Conservation (phyloP, 2,113 vertebrate species). For the Mormyrus iriodes region DNA sequence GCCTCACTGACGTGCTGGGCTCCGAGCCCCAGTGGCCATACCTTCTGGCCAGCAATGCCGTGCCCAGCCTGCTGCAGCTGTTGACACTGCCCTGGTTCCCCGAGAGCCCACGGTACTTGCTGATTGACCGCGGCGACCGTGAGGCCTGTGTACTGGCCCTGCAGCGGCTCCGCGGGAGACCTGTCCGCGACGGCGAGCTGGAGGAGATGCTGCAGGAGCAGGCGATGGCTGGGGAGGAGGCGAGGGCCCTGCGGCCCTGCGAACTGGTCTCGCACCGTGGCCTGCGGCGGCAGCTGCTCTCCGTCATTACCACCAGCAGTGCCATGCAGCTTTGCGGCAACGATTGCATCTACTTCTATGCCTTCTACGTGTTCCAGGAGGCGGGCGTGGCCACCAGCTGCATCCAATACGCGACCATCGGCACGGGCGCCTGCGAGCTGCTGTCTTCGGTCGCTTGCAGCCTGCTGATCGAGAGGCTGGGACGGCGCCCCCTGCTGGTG, state of each 20-base stretch:
- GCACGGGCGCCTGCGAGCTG: slow-evolving; percentile 78
- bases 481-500: slow-evolving; percentile 65
- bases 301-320: slow-evolving; percentile 66
- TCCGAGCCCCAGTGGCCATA: slow-evolving; percentile 69
- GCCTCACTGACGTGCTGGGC: slow-evolving; percentile 78
- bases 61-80: slow-evolving; percentile 75
- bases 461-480: slow-evolving; percentile 69
- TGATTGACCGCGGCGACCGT: slow-evolving; percentile 75
- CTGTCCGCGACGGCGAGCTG: slow-evolving; percentile 61
- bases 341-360: slow-evolving; percentile 78
- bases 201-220: slow-evolving; percentile 73
- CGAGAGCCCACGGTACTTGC: slow-evolving; percentile 82
- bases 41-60: slow-evolving; percentile 72
- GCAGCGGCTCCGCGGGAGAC: slow-evolving; percentile 57
- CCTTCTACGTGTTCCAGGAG: slow-evolving; percentile 70
- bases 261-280: slow-evolving; percentile 57
- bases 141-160: slow-evolving; percentile 68
- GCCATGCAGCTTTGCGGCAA: slow-evolving; percentile 86
- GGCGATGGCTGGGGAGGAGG: slow-evolving; percentile 36
- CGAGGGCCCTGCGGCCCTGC: slow-evolving; percentile 50
- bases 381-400: slow-evolving; percentile 67
- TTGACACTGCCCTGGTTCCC: slow-evolving; percentile 74
- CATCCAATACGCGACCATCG: slow-evolving; percentile 70
- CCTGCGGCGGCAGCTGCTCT: slow-evolving; percentile 62
- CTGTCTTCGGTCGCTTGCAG: slow-evolving; percentile 61